Base-by-base conservation (phyloP, 2,888 invertebrate species). In the Rutpela maculata region DNA sequence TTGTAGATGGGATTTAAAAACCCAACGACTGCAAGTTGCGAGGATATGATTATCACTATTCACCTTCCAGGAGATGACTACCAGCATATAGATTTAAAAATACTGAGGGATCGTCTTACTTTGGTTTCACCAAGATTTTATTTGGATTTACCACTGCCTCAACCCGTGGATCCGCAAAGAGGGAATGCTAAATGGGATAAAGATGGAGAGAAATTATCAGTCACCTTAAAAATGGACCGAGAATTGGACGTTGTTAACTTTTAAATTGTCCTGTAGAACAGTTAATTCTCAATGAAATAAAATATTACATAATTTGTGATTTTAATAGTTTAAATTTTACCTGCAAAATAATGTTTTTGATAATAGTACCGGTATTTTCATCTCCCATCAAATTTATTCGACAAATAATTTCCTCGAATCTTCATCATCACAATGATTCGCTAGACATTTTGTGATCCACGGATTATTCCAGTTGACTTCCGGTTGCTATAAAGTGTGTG, bases 231-330 rank as follows among this genome's bases (percentile, higher is more conserved):
- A 78, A 91, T 98, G 89, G 91, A 92, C 77, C 92, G 98, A 75
- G 97, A 98, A 88, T 93, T 95, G 83, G 98, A 98, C 91, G 94
- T 92, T 88, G 91, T 97, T 69, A 98, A 98, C 90, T 97, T 98
- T 90, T 97, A 92, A 91, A 67, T 18, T 62, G 22, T 17, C 9
- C 15, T 35, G 31, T 35, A 9, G 9, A 56, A 69, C 12, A 63
- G 4, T 38, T 43, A 35, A 11, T 7, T 31, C 10, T 62, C 31
- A 62, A 15, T 19, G 18, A 63, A 65, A 63, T 55, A n/a, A 26
- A 17, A 12, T 31, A 60, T 15, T 59, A 43, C 18, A 10, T 70
- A n/a, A 55, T 15, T 55, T 22, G 22, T 7, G 18, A n/a, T 63
- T 63, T 26, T 12, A 60, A 26, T 60, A 6, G 26, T 11, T 22